phyloP scores from a whole-genome alignment of 2,888 invertebrate genomes.

The Acleris sparsana region DNA sequence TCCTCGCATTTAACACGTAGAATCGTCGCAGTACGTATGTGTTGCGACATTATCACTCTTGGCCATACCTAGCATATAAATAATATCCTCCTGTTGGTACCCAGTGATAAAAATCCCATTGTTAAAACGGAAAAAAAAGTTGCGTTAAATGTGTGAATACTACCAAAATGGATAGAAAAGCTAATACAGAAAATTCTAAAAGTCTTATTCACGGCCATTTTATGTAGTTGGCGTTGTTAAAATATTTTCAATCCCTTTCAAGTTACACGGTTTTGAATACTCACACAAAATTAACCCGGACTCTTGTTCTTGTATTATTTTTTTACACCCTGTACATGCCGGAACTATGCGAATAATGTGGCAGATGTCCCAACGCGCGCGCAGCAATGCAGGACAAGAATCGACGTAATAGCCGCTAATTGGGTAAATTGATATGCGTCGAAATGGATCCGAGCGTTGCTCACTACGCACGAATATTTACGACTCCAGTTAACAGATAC shows the following conservation, averaged over 20 bases:
- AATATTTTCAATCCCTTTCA: too few relatives aligned
- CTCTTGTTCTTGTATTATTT: too few relatives aligned
- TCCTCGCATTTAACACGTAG: constrained; percentile 29
- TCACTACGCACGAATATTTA: constrained; percentile 54
- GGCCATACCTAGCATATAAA: constrained; percentile 16
- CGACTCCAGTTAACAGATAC: constrained; percentile 58
- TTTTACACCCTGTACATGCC: constrained; percentile 16
- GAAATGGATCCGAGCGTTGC: constrained; percentile 52
- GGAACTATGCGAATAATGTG: constrained; percentile 50
- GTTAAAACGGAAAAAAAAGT: too few relatives aligned
- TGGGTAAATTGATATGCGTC: constrained; percentile 61
- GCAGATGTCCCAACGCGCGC: constrained; percentile 62
- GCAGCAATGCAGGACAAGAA: constrained; percentile 49
- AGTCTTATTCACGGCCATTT: too few relatives aligned
- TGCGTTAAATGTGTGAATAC: too few relatives aligned
- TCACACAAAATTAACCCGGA: too few relatives aligned
- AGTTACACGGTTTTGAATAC: too few relatives aligned
- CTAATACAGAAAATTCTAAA: too few relatives aligned
- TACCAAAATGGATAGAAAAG: too few relatives aligned
- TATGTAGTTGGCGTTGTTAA: too few relatives aligned
- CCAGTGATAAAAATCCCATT: too few relatives aligned
- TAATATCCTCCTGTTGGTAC: too few relatives aligned
- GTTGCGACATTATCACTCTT: constrained; percentile 23
- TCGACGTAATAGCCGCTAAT: constrained; percentile 67
- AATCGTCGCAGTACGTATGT: constrained; percentile 2